Conservation (phyloP, 1,140 invertebrate genomes). For the Coenobita brevimanus region DNA sequence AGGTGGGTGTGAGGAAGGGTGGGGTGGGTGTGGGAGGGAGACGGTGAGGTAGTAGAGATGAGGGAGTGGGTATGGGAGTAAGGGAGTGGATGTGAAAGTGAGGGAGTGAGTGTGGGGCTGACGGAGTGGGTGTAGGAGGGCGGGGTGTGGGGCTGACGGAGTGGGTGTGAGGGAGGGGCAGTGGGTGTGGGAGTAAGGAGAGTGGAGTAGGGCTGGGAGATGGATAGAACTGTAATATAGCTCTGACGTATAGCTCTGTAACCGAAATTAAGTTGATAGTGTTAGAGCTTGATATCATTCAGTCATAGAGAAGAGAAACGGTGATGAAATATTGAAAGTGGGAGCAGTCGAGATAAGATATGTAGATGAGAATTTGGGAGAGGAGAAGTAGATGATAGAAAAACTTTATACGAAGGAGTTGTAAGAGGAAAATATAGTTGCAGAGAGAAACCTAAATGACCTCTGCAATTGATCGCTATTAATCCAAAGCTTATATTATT, state of each 20-base stretch:
- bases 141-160: neutral
- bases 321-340: neutral
- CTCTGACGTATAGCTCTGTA: no score
- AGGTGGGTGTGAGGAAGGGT: neutral
- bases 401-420: neutral
- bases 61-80: neutral
- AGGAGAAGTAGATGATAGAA: neutral
- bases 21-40: neutral
- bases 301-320: neutral
- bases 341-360: neutral
- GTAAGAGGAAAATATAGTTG: neutral
- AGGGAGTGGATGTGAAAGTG: neutral
- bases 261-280: neutral
- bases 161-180: neutral
- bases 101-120: constrained; percentile 22
- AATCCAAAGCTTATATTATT: no score
- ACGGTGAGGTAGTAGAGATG: neutral
- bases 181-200: no score
- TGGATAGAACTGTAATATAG: neutral
- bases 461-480: neutral
- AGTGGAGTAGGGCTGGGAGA: neutral
- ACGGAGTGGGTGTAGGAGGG: constrained; percentile 10
- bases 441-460: neutral
- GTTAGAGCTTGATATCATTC: neutral
- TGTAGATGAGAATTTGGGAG: neutral